Evolutionary conservation across 2,888 invertebrate genomes (phyloP).

Genomic region (Acanthosepion pharaonis): DNA sequence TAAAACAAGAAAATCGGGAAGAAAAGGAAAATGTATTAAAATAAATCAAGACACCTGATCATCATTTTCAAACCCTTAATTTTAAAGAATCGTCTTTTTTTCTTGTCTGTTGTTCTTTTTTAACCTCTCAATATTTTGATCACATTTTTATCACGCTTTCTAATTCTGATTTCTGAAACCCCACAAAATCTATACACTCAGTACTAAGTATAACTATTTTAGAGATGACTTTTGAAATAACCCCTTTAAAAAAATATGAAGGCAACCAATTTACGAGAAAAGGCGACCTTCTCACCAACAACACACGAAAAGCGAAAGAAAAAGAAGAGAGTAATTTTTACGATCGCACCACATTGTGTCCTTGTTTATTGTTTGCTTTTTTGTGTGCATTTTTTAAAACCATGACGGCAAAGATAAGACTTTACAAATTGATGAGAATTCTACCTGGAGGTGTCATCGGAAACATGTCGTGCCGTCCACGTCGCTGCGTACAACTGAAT

Average conservation of each 20-base stretch:
- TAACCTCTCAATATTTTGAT: background rate
- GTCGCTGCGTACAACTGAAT: slow-evolving; percentile 33
- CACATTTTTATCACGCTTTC: too few species aligned
- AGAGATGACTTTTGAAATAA: too few species aligned
- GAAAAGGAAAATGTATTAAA: background rate
- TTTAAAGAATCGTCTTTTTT: background rate
- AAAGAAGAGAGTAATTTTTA: too few species aligned
- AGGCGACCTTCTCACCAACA: too few species aligned
- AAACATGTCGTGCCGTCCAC: slow-evolving; percentile 33
- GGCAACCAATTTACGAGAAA: too few species aligned
- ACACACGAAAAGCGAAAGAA: too few species aligned
- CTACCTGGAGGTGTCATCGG: slow-evolving; percentile 22
- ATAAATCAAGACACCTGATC: background rate
- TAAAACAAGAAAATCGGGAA: background rate
- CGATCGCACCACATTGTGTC: background rate
- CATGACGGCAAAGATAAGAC: background rate
- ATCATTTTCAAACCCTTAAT: background rate
- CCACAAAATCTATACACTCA: too few species aligned
- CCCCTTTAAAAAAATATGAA: too few species aligned
- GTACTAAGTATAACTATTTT: too few species aligned
- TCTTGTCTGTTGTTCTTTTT: background rate
- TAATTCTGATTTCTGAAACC: too few species aligned
- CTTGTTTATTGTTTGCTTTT: background rate
- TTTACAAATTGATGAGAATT: background rate
- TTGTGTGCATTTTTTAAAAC: background rate